Evolutionary conservation across 2,888 invertebrate species (phyloP), one percentile per base, ranked within the genome.

Genomic region (Folsomia manolachei): DNA sequence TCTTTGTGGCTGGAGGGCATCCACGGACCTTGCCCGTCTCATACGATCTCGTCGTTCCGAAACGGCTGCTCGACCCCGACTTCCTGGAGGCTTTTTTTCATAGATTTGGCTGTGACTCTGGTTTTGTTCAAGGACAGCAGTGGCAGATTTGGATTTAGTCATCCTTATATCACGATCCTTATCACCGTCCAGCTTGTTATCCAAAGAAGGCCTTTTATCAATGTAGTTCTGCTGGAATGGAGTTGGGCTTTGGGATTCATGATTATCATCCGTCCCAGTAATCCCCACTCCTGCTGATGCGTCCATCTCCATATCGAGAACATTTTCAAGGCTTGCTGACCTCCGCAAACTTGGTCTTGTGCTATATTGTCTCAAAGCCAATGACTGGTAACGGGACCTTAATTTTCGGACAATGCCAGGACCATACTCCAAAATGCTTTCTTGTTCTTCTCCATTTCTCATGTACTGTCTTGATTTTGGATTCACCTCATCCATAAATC

Each of bases 351-450:
- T 89, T 7, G 89, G 89, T 2, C 91, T 87, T 60, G 87, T 87
- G 71, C 84, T 85, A 78, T 83, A 85, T 80, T 88, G 88, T n/a
- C 93, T 87, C 75, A 94, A 85, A 11, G 94, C 92, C 78, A 94
- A 87, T 83, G 91, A 93, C 77, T 95, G 87, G 84, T 94, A 95
- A 83, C 93, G 90, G 83, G 92, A 92, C 83, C 92, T 90, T 79
- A 95, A 87, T 81, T 91, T 91, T 82, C 92, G 93, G 53, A 95
- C 95, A 82, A 95, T 94, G 72, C 95, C 94, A 68, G 95, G 95
- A 0, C 95, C 95, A 86, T 95, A 94, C 70, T 81, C 80, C 63
- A 81, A 66, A 52, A 80, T 75, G 61, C 80, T 80, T 62, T 79
- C 79, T 70, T 80, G 78, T n/a, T 72, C 70, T 18, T 68, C 69